Percentiles rank a stretch among this genome's conserved stretches.
These are phyloP conservation scores for Podarcis siculus DNA, from an alignment of 2,797 vertebrate species.

Conservation along the genomic window DNA sequence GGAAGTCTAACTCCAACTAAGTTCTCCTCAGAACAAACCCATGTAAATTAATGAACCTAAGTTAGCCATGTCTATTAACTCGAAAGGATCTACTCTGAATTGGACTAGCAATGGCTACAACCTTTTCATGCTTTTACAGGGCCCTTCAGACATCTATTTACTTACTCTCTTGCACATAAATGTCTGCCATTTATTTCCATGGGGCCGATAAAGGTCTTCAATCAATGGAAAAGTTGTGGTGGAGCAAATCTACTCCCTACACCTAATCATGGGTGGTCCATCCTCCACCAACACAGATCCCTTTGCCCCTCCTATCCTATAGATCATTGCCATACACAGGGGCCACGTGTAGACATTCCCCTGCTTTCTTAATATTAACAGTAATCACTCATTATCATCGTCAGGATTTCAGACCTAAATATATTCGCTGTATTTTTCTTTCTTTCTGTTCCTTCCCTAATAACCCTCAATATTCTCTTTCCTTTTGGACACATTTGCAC, in stretches of 20 bases:
- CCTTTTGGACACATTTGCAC: conserved; percentile 17
- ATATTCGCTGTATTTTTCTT: neutral
- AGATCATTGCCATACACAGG: neutral
- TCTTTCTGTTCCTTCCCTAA: neutral
- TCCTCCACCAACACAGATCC: neutral
- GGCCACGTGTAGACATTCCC: no score
- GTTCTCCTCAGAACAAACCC: no score
- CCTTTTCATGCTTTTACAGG: no score
- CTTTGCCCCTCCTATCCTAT: neutral
- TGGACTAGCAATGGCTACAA: no score
- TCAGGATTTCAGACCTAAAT: neutral
- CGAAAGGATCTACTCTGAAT: no score
- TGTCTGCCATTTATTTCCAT: neutral
- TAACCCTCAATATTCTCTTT: conserved; percentile 13
- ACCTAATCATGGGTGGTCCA: neutral
- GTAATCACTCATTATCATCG: neutral
- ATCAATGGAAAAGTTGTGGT: neutral
- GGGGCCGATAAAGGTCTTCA: neutral
- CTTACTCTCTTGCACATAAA: neutral
- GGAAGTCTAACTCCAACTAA: no score
- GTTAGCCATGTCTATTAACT: no score
- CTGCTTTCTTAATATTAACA: neutral
- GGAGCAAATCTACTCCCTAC: neutral
- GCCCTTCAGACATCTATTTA: neutral
- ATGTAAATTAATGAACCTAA: no score